Evolutionary conservation across 2,113 vertebrate genomes (phyloP).

Genomic region (Bettongia penicillata): DNA sequence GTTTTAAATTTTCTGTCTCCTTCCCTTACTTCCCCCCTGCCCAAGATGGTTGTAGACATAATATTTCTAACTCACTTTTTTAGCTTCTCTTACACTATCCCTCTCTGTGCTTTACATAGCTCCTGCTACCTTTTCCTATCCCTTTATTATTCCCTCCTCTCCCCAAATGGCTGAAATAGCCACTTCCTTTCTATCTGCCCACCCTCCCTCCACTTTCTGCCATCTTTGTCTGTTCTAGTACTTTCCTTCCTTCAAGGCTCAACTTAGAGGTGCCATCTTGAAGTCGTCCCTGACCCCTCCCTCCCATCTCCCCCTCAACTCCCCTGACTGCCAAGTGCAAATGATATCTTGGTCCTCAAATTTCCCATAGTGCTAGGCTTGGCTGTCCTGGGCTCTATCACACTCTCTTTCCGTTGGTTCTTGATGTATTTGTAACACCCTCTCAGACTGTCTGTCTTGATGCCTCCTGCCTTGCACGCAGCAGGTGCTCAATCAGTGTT

Average conservation of each 20-base stretch:
- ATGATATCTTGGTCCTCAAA: not conserved
- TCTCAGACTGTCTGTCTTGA: not conserved
- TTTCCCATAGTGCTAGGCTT: not conserved
- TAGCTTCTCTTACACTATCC: too few relatives aligned
- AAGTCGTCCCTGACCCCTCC: not conserved
- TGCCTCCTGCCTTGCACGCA: not conserved
- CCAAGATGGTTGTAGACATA: not conserved
- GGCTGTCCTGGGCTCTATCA: not conserved
- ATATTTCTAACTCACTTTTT: not conserved
- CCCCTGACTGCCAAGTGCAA: not conserved
- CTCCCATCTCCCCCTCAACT: not conserved
- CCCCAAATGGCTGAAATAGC: not conserved
- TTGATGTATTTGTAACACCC: not conserved
- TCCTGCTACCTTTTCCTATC: not conserved
- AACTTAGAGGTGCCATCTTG: not conserved
- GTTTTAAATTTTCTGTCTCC: not conserved
- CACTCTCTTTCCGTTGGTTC: not conserved
- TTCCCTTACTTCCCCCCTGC: too few relatives aligned
- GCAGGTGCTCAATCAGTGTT: not conserved
- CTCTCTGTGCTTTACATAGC: too few relatives aligned
- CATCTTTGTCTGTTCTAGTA: not conserved
- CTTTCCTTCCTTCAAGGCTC: not conserved
- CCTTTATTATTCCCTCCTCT: not conserved
- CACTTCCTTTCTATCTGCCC: not conserved
- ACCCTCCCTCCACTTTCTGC: not conserved